Percentiles rank a stretch among this genome's conserved stretches.
Conservation (phyloP, 2,888 invertebrate species). For the Parapristionchus giblindavisi region DNA sequence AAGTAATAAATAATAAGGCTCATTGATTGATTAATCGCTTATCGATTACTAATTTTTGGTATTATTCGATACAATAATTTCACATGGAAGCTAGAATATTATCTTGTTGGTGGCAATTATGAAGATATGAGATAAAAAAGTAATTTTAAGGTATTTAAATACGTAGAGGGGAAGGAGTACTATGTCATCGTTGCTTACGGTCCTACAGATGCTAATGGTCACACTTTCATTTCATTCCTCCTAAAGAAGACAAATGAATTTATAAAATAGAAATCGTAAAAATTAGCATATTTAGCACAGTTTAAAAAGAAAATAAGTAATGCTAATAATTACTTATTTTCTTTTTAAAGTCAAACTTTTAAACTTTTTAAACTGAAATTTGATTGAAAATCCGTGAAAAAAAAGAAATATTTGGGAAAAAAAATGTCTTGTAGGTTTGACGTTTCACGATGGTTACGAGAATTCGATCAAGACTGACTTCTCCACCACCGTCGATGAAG, state of each 20-base stretch:
- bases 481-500: conserved; percentile 28
- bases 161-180: background rate
- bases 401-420: too few relatives aligned
- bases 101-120: too few relatives aligned
- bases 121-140: too few relatives aligned
- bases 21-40: background rate
- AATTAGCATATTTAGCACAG: background rate
- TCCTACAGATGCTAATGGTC: background rate
- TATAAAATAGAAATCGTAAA: background rate
- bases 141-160: conserved; percentile 19
- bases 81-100: too few relatives aligned
- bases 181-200: conserved; percentile 21
- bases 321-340: too few relatives aligned
- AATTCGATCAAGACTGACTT: background rate
- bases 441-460: conserved; percentile 38
- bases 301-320: background rate
- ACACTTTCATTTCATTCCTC: background rate
- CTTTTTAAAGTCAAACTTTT: too few relatives aligned
- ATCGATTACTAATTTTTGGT: background rate
- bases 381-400: too few relatives aligned
- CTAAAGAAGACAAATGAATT: background rate
- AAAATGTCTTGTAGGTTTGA: too few relatives aligned
- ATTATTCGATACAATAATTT: too few relatives aligned
- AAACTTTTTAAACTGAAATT: too few relatives aligned
- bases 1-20: too few relatives aligned